Percentiles rank a stretch among this genome's conserved stretches.
phyloP scores from a whole-genome alignment of 2,113 vertebrate species.

The Gracilinanus agilis region DNA sequence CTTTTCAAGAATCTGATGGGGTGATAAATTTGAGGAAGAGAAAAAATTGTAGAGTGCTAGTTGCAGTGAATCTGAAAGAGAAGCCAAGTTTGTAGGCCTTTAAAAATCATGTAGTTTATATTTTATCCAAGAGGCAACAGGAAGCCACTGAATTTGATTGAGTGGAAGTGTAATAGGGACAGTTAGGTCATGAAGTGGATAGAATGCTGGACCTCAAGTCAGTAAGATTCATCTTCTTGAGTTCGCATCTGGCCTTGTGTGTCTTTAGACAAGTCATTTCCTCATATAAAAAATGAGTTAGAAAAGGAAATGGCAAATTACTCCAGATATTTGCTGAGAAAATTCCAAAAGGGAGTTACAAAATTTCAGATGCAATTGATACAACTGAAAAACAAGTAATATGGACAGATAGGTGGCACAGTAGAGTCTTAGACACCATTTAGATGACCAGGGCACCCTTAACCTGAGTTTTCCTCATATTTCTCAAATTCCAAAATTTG shows the following conservation, averaged over 20 bases:
- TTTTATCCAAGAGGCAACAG: neutral
- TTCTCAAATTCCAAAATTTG: neutral
- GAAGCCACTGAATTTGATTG: neutral
- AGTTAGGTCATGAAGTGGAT: neutral
- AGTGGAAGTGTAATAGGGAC: neutral
- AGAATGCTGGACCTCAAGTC: neutral
- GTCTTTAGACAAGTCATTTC: neutral
- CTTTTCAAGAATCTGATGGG: neutral
- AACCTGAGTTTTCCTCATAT: neutral
- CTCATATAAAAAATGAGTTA: neutral
- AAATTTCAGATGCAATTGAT: neutral
- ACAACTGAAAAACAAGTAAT: neutral
- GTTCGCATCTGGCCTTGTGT: neutral
- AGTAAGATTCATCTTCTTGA: neutral
- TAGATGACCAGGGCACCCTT: neutral
- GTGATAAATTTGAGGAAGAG: neutral
- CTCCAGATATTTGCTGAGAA: neutral
- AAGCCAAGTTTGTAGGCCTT: neutral
- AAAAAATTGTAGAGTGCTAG: neutral
- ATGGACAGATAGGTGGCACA: neutral
- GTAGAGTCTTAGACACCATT: neutral
- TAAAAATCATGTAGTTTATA: neutral
- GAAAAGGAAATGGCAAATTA: neutral
- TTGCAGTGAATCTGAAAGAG: neutral
- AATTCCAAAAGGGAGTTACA: neutral